Evolutionary conservation across 30 jellyfish, hydroid and myxozoan species (phyloP), one percentile per base, ranked within the genome.

Genomic region (Sanderia malayensis): DNA sequence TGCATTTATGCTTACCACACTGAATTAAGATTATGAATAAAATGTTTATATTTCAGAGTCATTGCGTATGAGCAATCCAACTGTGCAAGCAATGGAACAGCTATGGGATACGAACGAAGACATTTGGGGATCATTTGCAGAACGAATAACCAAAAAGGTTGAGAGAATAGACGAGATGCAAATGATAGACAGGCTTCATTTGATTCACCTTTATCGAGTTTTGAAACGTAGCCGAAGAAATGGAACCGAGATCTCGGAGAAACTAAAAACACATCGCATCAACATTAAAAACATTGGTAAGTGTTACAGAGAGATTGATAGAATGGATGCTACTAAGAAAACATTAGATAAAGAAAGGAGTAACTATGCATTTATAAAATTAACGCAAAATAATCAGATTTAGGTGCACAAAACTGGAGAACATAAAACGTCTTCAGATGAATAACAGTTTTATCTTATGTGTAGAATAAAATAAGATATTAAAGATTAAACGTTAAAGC

Each of bases 71-170:
- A 49, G 27, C 23, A 49, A 49, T 24, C 64, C 64, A 4, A 49
- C 64, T 49, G 64, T 49, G 24, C 64, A 49, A 49, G 27, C 27
- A 19, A 49, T 49, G 64, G 64, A 49, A 24, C 64, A 49, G 6
- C 24, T 49, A 3, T 11, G 25, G 24, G 64, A 49, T 7, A 24
- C 11, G 24, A 3, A 11, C 2, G 27, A 19, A 2, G 18, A 15
- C 27, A 49, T 19, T 19, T 49, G 64, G 64, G 64, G 27, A 49
- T 11, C 8, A 49, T 49, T 49, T 19, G 27, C 27, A 2, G 64
- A 7, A 18, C 6, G 25, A 49, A 18, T 49, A 19, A 49, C 24
- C 6, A 24, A 49, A 49, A 49, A 49, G 18, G 18, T 49, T 2
- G 24, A 49, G 6, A 24, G 18, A 4, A 15, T 49, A 3, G 64